Evolutionary conservation across 2,888 invertebrate species (phyloP), one percentile per base, ranked within the genome.

Genomic region (Orthonevra nobilis): DNA sequence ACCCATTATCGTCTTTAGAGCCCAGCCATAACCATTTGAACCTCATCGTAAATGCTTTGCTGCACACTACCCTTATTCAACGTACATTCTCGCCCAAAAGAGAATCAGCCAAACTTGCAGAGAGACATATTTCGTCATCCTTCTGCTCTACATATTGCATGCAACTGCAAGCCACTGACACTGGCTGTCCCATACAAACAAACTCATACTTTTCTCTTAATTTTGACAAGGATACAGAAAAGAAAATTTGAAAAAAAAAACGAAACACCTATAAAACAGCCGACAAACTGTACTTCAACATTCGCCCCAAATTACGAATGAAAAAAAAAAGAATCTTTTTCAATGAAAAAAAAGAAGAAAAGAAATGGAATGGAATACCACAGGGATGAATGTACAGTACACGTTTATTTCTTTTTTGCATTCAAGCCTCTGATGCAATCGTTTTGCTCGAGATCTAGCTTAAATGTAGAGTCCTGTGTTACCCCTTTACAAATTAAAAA

Each of bases 211-310:
- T 12, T 12, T 2, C 42, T 44, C 42, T 44, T 44, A 23, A 14
- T 23, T 44, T 40, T 20, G 19, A 40, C 5, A 1, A 0, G n/a
- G 10, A 4, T 20, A 40, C 12, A 40, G 19, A 9, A 28, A n/a
- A 17, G n/a, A 3, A 32, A 32, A 32, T 10, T n/a, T 9, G 19
- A 23, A 5, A 44, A 26, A 34, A 6, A 26, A 15, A 2, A 46
- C 28, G 9, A 44, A 28, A 42, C 40, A 30, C 6, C 40, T 9
- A 40, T 15, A 36, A 34, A 5, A 14, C n/a, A n/a, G n/a, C n/a
- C n/a, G n/a, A n/a, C n/a, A n/a, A 72, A 56, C 28, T 56, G 48
- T 61, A 63, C 63, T 19, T 46, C 38, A 54, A 40, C 14, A 50
- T 28, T 56, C 42, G 72, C 36, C 56, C 56, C 40, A 56, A 48